Conservation (phyloP, 2,113 vertebrate species). For the Dascyllus trimaculatus region DNA sequence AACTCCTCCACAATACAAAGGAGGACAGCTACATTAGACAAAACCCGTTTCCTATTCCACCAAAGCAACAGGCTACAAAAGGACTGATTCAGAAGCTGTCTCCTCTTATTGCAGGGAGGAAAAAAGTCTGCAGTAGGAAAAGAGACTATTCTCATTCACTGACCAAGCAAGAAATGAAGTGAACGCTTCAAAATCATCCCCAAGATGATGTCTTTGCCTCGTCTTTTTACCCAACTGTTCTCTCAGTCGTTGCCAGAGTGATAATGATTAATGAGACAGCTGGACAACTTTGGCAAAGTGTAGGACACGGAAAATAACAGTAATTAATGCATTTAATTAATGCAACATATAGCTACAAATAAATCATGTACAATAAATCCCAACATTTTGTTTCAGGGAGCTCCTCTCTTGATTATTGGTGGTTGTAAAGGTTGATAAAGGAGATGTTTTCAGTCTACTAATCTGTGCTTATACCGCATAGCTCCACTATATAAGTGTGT, state of each 20-base stretch:
- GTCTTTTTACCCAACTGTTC: constrained; percentile 11
- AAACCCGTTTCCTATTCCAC: constrained; percentile 29
- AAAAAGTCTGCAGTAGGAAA: constrained; percentile 21
- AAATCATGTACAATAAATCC: constrained; percentile 14
- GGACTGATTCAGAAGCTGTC: constrained; percentile 26
- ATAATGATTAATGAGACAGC: constrained; percentile 55
- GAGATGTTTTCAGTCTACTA: constrained; percentile 6
- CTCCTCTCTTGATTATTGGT: constrained; percentile 4
- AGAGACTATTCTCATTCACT: constrained; percentile 33
- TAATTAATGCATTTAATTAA: constrained; percentile 44
- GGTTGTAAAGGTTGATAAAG: constrained; percentile 22
- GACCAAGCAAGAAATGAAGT: constrained; percentile 63
- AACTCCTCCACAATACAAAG: constrained; percentile 10
- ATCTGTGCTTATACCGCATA: constrained; percentile 1
- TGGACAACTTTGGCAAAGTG: constrained; percentile 16
- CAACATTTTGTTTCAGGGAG: neutral
- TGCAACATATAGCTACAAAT: constrained; percentile 19
- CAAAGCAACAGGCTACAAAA: constrained; percentile 23
- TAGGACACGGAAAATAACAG: constrained; percentile 33
- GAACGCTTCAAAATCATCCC: constrained; percentile 41
- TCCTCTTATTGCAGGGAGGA: constrained; percentile 7
- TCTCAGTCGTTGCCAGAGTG: constrained; percentile 18
- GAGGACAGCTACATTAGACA: constrained; percentile 9
- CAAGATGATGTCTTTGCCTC: constrained; percentile 33
- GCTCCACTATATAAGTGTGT: constrained; percentile 21